These are phyloP conservation scores for Orchestia grillus DNA, from an alignment of 1,140 invertebrate genomes.

Conservation along the genomic window DNA sequence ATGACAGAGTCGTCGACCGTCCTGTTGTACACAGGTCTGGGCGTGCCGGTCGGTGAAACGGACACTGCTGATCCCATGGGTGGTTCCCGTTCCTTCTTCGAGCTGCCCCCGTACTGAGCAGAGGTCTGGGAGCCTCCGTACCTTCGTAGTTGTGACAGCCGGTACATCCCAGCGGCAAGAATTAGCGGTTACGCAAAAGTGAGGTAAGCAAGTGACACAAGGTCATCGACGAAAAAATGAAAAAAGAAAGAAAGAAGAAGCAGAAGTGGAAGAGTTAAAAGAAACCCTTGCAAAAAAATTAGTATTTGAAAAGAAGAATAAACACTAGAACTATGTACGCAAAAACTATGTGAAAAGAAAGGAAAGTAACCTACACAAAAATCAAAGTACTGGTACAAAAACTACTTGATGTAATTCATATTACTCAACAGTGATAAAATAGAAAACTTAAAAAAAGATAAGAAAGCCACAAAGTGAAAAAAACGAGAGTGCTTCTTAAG, in stretches of 20 bases:
- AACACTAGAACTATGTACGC: not conserved
- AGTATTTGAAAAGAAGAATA: not conserved
- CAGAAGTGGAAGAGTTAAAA: not conserved
- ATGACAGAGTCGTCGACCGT: not conserved
- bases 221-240: not conserved
- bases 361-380: not conserved
- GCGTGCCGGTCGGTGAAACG: not conserved
- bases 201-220: not conserved
- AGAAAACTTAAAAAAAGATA: not conserved
- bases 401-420: not conserved
- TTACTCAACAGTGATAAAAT: not conserved
- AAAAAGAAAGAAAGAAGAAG: not conserved
- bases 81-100: not conserved
- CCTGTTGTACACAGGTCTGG: not conserved
- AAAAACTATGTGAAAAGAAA: not conserved
- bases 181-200: not conserved
- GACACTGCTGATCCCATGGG: not conserved
- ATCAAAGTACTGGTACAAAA: not conserved
- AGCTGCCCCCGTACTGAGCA: slow-evolving; percentile 10
- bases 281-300: not conserved
- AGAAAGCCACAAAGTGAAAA: not conserved
- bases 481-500: not conserved
- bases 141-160: slow-evolving; percentile 9
- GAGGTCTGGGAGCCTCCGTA: slow-evolving; percentile 20
- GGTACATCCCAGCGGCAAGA: slow-evolving; percentile 14